Evolutionary conservation across 1,140 invertebrate species (phyloP).

Genomic region (Drosophila repletoides): DNA sequence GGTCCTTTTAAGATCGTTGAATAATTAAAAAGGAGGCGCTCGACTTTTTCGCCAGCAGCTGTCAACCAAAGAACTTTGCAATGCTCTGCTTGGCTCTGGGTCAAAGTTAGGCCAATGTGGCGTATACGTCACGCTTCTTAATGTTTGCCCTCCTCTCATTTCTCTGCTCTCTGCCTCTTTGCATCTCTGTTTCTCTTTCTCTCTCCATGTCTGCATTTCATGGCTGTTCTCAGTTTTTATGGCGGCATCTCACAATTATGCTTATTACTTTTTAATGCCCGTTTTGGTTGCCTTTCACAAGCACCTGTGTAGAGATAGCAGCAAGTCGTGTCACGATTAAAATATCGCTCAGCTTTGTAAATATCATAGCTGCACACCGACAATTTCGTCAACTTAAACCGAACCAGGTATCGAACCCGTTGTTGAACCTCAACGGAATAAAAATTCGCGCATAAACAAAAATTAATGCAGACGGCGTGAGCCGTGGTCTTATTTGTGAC

Average conservation of each 20-base stretch:
- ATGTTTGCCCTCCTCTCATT: not conserved
- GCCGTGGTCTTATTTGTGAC: too few relatives aligned
- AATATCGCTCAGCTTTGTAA: too few relatives aligned
- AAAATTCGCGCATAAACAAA: too few relatives aligned
- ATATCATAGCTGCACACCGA: too few relatives aligned
- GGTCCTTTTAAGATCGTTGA: constrained; percentile 56
- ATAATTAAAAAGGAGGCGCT: constrained; percentile 70
- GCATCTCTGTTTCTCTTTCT: not conserved
- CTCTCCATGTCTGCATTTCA: constrained; percentile 32
- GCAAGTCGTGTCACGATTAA: too few relatives aligned
- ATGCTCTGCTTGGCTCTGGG: constrained; percentile 64
- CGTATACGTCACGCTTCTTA: constrained; percentile 39
- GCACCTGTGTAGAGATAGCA: too few relatives aligned
- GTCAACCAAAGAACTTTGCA: constrained; percentile 73
- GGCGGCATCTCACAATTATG: constrained; percentile 72
- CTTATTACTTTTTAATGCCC: constrained; percentile 75
- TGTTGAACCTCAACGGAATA: too few relatives aligned
- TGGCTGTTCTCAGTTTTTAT: constrained; percentile 6
- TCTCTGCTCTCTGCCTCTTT: not conserved
- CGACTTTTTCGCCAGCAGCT: constrained; percentile 69
- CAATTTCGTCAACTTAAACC: too few relatives aligned
- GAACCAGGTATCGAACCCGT: too few relatives aligned
- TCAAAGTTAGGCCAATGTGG: constrained; percentile 63
- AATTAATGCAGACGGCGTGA: too few relatives aligned
- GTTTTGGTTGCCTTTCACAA: constrained; percentile 3